Base-by-base conservation (phyloP, 2,888 invertebrate species). In the Drosophila peninsularis region DNA sequence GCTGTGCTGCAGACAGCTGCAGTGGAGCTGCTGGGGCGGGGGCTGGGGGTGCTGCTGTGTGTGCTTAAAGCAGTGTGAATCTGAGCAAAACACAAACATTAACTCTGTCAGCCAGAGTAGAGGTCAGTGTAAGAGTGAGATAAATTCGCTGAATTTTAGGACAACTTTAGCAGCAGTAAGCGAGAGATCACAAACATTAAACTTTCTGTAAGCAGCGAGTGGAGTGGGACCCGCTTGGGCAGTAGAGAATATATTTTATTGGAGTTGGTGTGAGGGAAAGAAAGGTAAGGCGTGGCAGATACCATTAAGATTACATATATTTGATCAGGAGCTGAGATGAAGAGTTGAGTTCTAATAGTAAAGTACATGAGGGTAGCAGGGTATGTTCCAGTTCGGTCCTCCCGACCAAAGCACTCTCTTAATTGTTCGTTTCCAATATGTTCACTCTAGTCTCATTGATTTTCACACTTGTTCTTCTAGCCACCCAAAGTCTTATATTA, bases 81-180 rank as follows among this genome's bases (percentile, higher is more conserved):
- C 36, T 27, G 30, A 56, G 50, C 27, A 42, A 70, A 67, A 71
- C 24, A 57, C 36, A 60, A 61, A 50, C 50, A 77, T 45, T 53
- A 60, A 52, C 53, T 58, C 45, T 34, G 45, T n/a, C 39, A 19
- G 21, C 34, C 39, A 32, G 34, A 19, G 13, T 5, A 10, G 14
- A 52, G 41, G 30, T 13, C 32, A 52, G 45, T 47, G 47, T 24
- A 37, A 37, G 54, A 57, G 13, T 36, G 24, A 58, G 50, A 62
- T 61, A 62, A 57, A 30, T 41, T 66, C 41, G 36, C 37, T 13
- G 21, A 49, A 14, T 37, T 17, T 39, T 49, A 24, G 42, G 45
- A 50, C 47, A 68, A 62, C 9, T 57, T 67, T 66, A 54, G 65
- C 41, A 34, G 10, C 14, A 44, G 21, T 9, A 42, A 42, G 1